These are phyloP conservation scores for Macropis europaea DNA, from an alignment of 2,888 invertebrate species.

Conservation along the genomic window DNA sequence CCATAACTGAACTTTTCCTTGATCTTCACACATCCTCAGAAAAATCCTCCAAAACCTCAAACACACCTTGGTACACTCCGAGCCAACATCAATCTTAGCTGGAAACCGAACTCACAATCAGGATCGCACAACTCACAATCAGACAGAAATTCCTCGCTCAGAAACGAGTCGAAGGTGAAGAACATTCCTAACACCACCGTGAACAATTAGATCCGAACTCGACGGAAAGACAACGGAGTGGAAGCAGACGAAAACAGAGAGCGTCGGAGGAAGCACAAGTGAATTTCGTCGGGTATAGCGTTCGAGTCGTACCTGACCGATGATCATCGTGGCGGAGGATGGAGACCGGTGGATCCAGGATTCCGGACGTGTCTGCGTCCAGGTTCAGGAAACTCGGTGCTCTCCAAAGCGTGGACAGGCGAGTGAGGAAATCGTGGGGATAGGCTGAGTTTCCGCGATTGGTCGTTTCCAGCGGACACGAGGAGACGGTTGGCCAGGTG, in stretches of 20 bases:
- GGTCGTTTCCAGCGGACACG: slow-evolving; percentile 69
- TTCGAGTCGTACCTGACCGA: slow-evolving; percentile 48
- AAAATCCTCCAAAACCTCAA: no score
- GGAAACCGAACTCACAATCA: no score
- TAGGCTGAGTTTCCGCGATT: slow-evolving; percentile 60
- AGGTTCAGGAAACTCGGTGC: slow-evolving; percentile 70
- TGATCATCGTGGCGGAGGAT: slow-evolving; percentile 48
- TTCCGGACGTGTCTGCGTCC: slow-evolving; percentile 25
- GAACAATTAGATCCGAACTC: no score
- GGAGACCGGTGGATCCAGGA: slow-evolving; percentile 12
- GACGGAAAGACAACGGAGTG: no score
- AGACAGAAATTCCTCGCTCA: no score
- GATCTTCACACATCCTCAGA: no score
- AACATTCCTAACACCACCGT: no score
- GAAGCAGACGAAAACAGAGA: not conserved
- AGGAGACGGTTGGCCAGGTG: slow-evolving; percentile 64
- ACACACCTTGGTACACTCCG: no score
- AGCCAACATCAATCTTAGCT: no score
- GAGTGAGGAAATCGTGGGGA: slow-evolving; percentile 45
- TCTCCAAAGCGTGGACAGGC: slow-evolving; percentile 62
- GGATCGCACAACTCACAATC: no score
- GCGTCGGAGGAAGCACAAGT: not conserved
- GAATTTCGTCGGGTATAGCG: slow-evolving; percentile 2
- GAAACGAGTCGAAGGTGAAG: no score
- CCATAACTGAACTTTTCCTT: no score